Evolutionary conservation across 2,888 invertebrate genomes (phyloP).

Genomic region (Sesia apiformis): DNA sequence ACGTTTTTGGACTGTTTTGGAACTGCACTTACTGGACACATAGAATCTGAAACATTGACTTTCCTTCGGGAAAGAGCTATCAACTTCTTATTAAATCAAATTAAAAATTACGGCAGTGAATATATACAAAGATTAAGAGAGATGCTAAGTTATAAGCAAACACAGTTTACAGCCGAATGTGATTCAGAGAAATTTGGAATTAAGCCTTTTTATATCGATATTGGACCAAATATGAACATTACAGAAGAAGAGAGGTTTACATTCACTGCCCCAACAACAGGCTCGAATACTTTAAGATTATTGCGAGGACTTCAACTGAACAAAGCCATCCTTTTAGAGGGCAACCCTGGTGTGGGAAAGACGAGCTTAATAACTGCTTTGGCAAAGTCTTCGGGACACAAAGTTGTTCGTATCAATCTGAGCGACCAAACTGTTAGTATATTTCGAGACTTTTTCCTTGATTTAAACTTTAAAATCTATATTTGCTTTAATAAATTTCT

Average conservation of each 20-base stretch:
- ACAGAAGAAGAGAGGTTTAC: conserved; percentile 69
- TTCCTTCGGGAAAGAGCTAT: conserved; percentile 68
- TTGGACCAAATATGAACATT: conserved; percentile 46
- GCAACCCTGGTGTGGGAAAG: conserved; percentile 98
- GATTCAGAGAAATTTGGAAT: conserved; percentile 78
- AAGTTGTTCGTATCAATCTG: conserved; percentile 93
- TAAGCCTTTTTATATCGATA: conserved; percentile 82
- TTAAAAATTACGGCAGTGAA: conserved; percentile 49
- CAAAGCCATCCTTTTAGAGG: conserved; percentile 95
- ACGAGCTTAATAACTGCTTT: conserved; percentile 94
- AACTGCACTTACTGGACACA: conserved; percentile 83
- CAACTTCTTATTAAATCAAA: conserved; percentile 71
- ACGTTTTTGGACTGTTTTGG: conserved; percentile 95
- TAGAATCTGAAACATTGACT: conserved; percentile 70
- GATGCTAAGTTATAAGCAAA: conserved; percentile 42
- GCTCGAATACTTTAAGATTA: conserved; percentile 86
- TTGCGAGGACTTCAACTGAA: conserved; percentile 92
- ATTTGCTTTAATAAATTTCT: conserved; percentile 1
- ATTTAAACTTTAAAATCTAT: not conserved
- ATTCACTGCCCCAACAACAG: conserved; percentile 86
- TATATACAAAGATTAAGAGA: conserved; percentile 35
- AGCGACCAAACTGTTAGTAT: conserved; percentile 95
- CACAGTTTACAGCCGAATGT: conserved; percentile 42
- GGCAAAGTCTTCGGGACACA: conserved; percentile 87
- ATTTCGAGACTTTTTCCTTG: not conserved